Evolutionary conservation across 1,140 invertebrate genomes (phyloP).

Genomic region (Bombus waltoni): DNA sequence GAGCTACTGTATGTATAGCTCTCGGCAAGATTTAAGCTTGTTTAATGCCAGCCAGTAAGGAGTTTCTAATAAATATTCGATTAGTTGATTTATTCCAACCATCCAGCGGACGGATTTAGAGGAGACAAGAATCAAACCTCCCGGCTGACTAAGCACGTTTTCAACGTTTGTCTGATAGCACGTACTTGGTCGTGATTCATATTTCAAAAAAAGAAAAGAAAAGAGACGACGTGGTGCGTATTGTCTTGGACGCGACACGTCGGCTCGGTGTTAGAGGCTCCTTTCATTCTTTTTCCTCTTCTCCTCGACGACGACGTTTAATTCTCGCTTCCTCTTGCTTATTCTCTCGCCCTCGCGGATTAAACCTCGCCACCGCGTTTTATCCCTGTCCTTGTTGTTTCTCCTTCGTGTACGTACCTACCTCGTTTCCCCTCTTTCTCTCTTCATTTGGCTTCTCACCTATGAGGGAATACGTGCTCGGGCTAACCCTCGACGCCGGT

Average conservation of each 20-base stretch:
- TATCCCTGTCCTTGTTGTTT: constrained; percentile 21
- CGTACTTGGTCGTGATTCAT: constrained; percentile 25
- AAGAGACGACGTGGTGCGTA: background rate
- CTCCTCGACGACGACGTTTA: constrained; percentile 32
- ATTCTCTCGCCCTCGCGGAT: constrained; percentile 37
- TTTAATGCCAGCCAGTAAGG: constrained; percentile 10
- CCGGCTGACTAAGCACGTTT: constrained; percentile 32
- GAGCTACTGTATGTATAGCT: too few relatives aligned
- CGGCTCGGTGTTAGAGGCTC: background rate
- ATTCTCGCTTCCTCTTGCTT: constrained; percentile 46
- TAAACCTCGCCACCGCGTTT: constrained; percentile 32
- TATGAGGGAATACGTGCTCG: constrained; percentile 40
- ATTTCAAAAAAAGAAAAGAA: background rate
- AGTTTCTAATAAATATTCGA: constrained; percentile 48
- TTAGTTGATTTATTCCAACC: constrained; percentile 36
- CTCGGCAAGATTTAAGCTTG: constrained; percentile 15
- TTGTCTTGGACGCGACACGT: constrained; percentile 12
- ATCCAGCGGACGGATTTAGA: constrained; percentile 10
- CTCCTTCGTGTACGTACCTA: background rate
- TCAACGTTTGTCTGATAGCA: background rate
- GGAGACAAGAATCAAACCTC: background rate
- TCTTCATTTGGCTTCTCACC: constrained; percentile 40
- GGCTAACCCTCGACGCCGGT: constrained; percentile 33
- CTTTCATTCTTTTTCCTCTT: background rate
- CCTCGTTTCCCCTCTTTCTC: background rate